Base-by-base conservation (phyloP, 1,140 invertebrate genomes). In the Spodoptera litura region DNA sequence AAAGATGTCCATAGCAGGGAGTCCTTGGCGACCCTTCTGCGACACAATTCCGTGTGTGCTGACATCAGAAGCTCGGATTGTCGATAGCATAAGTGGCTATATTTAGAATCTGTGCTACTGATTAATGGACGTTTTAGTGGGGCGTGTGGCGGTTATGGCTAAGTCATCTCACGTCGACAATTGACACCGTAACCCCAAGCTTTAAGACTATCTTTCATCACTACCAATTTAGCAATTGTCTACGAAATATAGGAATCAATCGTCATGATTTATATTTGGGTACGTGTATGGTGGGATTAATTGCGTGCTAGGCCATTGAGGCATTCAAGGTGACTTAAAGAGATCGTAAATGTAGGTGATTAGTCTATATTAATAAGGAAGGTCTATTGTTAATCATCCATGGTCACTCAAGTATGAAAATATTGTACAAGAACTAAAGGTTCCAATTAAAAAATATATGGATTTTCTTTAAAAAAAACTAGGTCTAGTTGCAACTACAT, bases 31-130 rank as follows among this genome's bases (percentile, higher is more conserved):
- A 15, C 75, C 70, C 66, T 80, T 83, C 82, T 82, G 62, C 62
- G 82, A 83, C 85, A 56, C 80, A 82, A 78, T 83, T 81, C 62
- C 72, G 20, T 20, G 11, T 66, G 15, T 74, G 82, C 88, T 93
- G 89, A 94, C 91, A 91, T 94, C 91, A 93, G 87, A 79, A 82
- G 71, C 78, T 73, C 55, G 83, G 79, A 86, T 87, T 83, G 83
- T 72, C 72, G 81, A 89, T 91, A 90, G 88, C 91, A 92, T 94
- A 93, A 94, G 85, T 87, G 87, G 85, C 91, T 94, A 94, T 94
- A 93, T 94, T 94, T 94, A 94, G 92, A 94, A 94, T 92, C 91
- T 85, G 87, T 88, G 89, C 87, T 71, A 81, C 85, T 90, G 85
- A 91, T 92, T 91, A 92, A 93, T 92, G 85, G 77, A 88, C 83